These are phyloP conservation scores for Volucella inflata DNA, from an alignment of 2,888 invertebrate species.

Conservation along the genomic window DNA sequence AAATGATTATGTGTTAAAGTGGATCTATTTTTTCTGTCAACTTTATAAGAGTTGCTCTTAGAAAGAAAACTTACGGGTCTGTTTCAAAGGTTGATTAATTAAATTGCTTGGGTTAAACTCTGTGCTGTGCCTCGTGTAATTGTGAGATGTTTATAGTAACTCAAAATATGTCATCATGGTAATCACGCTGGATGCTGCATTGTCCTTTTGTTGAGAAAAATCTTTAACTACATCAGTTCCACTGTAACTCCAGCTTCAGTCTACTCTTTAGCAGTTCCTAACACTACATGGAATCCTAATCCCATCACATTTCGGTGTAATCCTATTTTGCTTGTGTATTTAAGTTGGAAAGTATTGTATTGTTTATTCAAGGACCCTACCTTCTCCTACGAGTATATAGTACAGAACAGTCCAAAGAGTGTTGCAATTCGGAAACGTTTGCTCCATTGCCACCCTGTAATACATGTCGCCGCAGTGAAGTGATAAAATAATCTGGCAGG, in stretches of 20 bases:
- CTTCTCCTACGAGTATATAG: too few relatives aligned
- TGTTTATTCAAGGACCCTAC: slow-evolving; percentile 23
- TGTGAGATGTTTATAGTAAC: background rate
- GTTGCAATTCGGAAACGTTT: slow-evolving; percentile 62
- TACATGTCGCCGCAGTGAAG: slow-evolving; percentile 48
- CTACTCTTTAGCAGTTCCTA: background rate
- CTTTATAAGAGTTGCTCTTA: background rate
- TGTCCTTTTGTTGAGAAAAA: background rate
- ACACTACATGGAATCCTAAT: slow-evolving; percentile 47
- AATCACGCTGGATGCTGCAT: background rate
- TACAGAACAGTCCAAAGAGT: slow-evolving; percentile 36
- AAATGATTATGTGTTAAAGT: background rate
- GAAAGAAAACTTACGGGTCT: too few relatives aligned
- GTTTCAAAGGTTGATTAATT: slow-evolving; percentile 33
- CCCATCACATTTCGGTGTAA: slow-evolving; percentile 50
- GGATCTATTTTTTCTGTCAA: slow-evolving; percentile 3
- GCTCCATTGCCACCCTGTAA: slow-evolving; percentile 51
- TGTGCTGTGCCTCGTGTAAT: background rate
- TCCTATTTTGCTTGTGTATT: slow-evolving; percentile 47
- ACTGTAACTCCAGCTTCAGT: background rate
- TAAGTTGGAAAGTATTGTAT: slow-evolving; percentile 18
- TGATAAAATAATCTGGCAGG: slow-evolving; percentile 60
- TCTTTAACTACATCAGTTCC: slow-evolving; percentile 22
- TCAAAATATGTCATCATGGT: slow-evolving; percentile 7
- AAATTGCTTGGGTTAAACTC: slow-evolving; percentile 24